A percentile compares a stretch with the other conserved stretches of the same genome.
Conservation (phyloP, 2,888 invertebrate species). For the Erpobdella octoculata region DNA sequence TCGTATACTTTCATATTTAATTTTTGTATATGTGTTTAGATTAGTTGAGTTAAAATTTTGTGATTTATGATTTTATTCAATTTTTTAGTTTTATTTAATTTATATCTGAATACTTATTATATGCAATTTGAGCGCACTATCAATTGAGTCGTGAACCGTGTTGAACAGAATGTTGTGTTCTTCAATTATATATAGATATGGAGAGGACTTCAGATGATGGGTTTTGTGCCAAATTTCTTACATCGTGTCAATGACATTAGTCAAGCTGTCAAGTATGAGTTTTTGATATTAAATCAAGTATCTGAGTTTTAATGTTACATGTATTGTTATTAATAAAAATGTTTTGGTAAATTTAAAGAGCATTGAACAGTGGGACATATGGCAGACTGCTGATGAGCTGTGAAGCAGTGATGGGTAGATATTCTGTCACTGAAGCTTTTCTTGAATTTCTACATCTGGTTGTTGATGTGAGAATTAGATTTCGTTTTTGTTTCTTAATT, state of each 20-base stretch:
- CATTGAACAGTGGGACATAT: slow-evolving; percentile 7
- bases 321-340: not conserved
- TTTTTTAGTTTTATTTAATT: no score
- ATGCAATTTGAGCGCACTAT: no score
- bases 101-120: no score
- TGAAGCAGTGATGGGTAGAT: not conserved
- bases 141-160: no score
- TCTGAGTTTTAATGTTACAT: not conserved
- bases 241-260: not conserved
- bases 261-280: not conserved
- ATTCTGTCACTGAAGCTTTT: slow-evolving; percentile 3
- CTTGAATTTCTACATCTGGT: not conserved
- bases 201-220: not conserved
- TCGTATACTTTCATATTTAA: no score
- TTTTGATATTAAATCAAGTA: not conserved
- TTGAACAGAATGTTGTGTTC: no score
- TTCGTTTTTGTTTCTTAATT: not conserved
- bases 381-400: slow-evolving; percentile 4
- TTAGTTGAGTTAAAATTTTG: no score
- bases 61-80: no score
- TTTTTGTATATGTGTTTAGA: no score
- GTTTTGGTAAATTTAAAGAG: not conserved
- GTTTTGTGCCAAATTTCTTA: not conserved
- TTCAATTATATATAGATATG: not conserved
- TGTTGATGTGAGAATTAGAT: not conserved